Base-by-base conservation (phyloP, 1,140 invertebrate genomes). In the Grapholita molesta region DNA sequence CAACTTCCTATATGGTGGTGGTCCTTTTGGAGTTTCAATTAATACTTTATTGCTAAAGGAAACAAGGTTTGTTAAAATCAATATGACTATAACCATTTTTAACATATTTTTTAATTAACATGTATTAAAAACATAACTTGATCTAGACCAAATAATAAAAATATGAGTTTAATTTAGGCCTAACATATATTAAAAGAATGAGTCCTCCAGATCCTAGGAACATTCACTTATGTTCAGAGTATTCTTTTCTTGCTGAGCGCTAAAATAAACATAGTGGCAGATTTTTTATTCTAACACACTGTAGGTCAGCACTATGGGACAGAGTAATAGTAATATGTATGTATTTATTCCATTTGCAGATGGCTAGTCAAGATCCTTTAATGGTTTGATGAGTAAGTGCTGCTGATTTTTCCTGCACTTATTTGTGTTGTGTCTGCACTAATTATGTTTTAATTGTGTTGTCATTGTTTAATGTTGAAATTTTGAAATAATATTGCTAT, bases 381-480 rank as follows among this genome's bases (percentile, higher is more conserved):
- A 2, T 61, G 55, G 53, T 25, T 61, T 12, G 6, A 32, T 18
- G n/a, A 28, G 55, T 61, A 61, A 61, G 55, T 61, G 55, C 55
- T 32, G 55, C 15, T 15, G 8, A 0, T n/a, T 28, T 15, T 28
- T 28, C 25, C 15, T 30, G 25, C 55, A 61, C 55, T 30, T 61
- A 61, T 61, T 18, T 61, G 25, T 61, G 24, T 61, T 61, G 25
- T 61, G 55, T 55, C 11, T 61, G 55, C 55, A 61, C 55, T 61
- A 2, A 61, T 21, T 48, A n/a, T 48, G 42, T 48, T 18, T 21
- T 48, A 15, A 48, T 48, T 48, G 18, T 48, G 42, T 21, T 48
- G 42, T 48, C 42, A 21, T 48, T 21, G 7, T 48, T 21, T 48
- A 0, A 48, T 38, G 35, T 15, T 38, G n/a, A 4, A 9, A 2